A percentile compares a stretch with the other conserved stretches of the same genome.
These are phyloP conservation scores for Eupsilia transversa DNA, from an alignment of 2,888 invertebrate species.

Conservation along the genomic window DNA sequence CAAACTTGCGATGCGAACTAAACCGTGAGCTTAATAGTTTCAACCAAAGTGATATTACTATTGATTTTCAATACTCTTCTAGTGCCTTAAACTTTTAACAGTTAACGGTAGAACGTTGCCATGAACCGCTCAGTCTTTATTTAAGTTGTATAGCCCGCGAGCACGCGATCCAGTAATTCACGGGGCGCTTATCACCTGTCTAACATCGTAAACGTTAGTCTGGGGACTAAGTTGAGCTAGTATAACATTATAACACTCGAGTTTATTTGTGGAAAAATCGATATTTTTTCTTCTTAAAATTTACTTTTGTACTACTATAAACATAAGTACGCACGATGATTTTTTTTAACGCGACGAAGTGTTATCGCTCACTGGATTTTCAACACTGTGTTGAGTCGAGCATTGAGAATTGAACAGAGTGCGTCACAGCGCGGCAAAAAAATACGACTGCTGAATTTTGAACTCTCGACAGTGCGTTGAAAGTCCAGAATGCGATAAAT, in stretches of 20 bases:
- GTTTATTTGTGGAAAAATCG: conserved; percentile 28
- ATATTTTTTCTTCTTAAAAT: conserved; percentile 6
- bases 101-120: neutral
- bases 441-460: no score
- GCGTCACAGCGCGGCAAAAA: no score
- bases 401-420: no score
- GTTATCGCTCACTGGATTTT: no score
- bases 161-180: conserved; percentile 46
- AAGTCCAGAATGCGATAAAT: no score
- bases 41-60: conserved; percentile 2
- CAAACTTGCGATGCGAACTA: neutral
- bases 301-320: neutral
- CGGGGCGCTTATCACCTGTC: conserved; percentile 10
- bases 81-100: conserved; percentile 34
- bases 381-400: no score
- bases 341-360: no score
- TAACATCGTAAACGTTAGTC: conserved; percentile 13
- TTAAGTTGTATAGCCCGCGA: conserved; percentile 19
- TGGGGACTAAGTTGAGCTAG: conserved; percentile 1
- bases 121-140: neutral
- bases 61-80: conserved; percentile 19
- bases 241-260: conserved; percentile 12
- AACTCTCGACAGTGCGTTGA: no score
- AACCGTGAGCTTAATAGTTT: conserved; percentile 1
- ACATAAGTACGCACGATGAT: no score